These are phyloP conservation scores for Philypnodon macrostomus DNA, from an alignment of 2,797 vertebrate species.

Conservation along the genomic window DNA sequence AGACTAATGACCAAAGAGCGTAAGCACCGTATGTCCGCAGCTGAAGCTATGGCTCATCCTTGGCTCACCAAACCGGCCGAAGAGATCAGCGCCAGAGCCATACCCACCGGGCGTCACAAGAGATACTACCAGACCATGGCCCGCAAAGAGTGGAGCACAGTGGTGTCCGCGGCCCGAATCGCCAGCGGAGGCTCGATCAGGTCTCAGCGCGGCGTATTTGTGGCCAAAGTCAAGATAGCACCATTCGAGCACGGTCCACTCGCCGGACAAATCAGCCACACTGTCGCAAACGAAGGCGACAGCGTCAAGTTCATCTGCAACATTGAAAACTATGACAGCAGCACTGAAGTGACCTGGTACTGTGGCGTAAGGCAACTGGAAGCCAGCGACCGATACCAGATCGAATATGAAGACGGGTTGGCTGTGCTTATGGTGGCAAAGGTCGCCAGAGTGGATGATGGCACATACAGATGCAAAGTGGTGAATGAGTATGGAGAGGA, in stretches of 20 bases:
- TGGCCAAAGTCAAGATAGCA: constrained; percentile 95
- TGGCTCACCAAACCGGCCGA: constrained; percentile 89
- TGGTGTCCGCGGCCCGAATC: constrained; percentile 90
- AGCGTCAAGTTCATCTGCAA: constrained; percentile 87
- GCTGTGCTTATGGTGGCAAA: constrained; percentile 89
- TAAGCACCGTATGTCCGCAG: constrained; percentile 92
- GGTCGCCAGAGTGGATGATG: constrained; percentile 89
- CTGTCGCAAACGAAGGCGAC: constrained; percentile 85
- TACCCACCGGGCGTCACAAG: constrained; percentile 88
- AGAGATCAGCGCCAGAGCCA: constrained; percentile 83
- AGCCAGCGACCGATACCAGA: constrained; percentile 88
- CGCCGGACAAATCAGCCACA: constrained; percentile 87
- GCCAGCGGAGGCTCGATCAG: constrained; percentile 91
- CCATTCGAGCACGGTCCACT: constrained; percentile 94
- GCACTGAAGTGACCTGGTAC: constrained; percentile 96
- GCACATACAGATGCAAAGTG: constrained; percentile 95
- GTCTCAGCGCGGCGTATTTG: constrained; percentile 88
- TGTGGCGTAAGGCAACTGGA: constrained; percentile 95
- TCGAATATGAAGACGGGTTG: constrained; percentile 90
- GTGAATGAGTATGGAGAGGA: constrained; percentile 97
- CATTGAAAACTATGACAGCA: constrained; percentile 95
- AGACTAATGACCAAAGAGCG: constrained; percentile 94
- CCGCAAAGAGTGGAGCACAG: constrained; percentile 93
- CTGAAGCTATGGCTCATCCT: constrained; percentile 87
- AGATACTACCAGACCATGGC: constrained; percentile 92